These are phyloP conservation scores for Nephotettix cincticeps DNA, from an alignment of 1,140 invertebrate species.

Conservation along the genomic window DNA sequence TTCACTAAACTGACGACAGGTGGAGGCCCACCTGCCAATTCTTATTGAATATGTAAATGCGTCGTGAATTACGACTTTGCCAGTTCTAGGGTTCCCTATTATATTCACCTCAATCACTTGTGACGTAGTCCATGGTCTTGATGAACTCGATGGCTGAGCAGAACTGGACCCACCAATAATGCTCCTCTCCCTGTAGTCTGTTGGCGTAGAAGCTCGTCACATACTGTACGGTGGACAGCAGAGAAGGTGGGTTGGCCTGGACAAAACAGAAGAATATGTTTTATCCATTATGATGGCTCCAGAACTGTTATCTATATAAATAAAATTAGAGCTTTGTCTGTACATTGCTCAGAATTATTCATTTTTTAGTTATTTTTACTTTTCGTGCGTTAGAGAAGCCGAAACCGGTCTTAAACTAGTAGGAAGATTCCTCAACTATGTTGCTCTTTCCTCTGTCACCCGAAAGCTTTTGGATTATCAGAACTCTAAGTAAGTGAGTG, in stretches of 20 bases:
- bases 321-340: too few relatives aligned
- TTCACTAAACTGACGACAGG: too few relatives aligned
- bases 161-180: conserved; percentile 99
- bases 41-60: too few relatives aligned
- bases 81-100: too few relatives aligned
- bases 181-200: conserved; percentile 84
- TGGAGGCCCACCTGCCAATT: too few relatives aligned
- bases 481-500: neutral
- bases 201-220: conserved; percentile 89
- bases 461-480: neutral
- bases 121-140: conserved; percentile 89
- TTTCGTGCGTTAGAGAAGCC: too few relatives aligned
- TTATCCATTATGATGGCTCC: neutral
- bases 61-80: too few relatives aligned
- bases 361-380: too few relatives aligned
- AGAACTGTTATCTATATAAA: too few relatives aligned
- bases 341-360: too few relatives aligned
- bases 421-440: neutral
- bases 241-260: conserved; percentile 90
- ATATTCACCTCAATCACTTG: conserved; percentile 16
- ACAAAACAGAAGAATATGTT: neutral
- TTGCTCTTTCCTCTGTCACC: neutral
- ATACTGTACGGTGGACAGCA: conserved; percentile 96
- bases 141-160: conserved; percentile 96
- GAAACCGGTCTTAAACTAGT: too few relatives aligned